Percentiles rank a stretch among this genome's conserved stretches.
These are phyloP conservation scores for Scortum barcoo DNA, from an alignment of 2,113 vertebrate species.

Conservation along the genomic window DNA sequence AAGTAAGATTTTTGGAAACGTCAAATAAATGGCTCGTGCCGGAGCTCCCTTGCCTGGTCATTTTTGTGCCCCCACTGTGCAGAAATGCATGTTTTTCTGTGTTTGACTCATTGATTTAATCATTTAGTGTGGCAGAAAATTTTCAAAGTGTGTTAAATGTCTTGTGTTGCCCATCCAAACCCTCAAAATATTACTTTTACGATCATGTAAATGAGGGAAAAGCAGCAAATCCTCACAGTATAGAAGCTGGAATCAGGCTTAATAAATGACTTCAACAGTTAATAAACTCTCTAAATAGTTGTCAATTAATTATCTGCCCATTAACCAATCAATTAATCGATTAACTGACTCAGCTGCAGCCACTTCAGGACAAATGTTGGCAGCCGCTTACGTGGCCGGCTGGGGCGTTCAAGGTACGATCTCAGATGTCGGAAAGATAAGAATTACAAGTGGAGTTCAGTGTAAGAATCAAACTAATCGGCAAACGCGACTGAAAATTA, in stretches of 20 bases:
- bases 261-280: not conserved
- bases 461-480: not conserved
- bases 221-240: not conserved
- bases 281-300: not conserved
- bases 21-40: constrained; percentile 64
- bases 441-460: fast-evolving
- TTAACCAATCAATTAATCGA: not conserved
- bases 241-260: not conserved
- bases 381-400: constrained; percentile 75
- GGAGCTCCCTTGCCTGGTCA: constrained; percentile 17
- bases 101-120: not conserved
- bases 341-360: not conserved
- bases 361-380: constrained; percentile 32
- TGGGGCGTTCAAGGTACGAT: constrained; percentile 23
- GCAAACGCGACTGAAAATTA: fast-evolving
- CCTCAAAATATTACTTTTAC: not conserved
- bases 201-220: not conserved
- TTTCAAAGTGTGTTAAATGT: not conserved
- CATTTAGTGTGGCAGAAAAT: not conserved
- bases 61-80: not conserved
- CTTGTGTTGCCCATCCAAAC: not conserved
- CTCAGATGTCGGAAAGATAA: not conserved
- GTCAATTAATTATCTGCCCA: not conserved
- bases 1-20: constrained; percentile 43
- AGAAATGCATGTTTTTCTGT: not conserved